Base-by-base conservation (phyloP, 1,140 invertebrate species). In the Hermatobates lingyangjiaoensis region DNA sequence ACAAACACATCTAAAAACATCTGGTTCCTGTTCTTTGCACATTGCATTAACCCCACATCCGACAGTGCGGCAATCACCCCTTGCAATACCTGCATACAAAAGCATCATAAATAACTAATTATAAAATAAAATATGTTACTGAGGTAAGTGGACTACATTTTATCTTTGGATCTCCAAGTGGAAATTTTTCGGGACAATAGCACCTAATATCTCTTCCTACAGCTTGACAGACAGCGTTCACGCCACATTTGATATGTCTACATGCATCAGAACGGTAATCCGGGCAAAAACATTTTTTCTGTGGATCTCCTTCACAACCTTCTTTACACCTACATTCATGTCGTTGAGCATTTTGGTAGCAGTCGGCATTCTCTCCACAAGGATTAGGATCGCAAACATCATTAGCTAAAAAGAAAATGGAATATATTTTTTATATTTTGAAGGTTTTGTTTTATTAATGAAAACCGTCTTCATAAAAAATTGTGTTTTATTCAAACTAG, bases 321-420 rank as follows among this genome's bases (percentile, higher is more conserved):
- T 77, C 68, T 45, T 74, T 67, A 60, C 88, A 93, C 15, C 74
- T 76, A 58, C 88, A 93, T 57, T 85, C 80, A 58, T 76, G 83
- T 48, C 71, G 74, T 7, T 76, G 77, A 1, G 68, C 39, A 23
- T 80, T 68, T 57, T 89, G 83, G 52, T 74, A 73, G 60, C 87
- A 92, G 56, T 79, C 76, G 1, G 85, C 78, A 62, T 88, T 87
- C n/a, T 75, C 69, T 12, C 87, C 87, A 57, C 87, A 92, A 0
- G 87, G 82, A 64, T 83, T 86, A 51, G 74, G 72, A 21, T 79
- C 64, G 62, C 85, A 87, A 54, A 77, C 80, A 40, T 79, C 74
- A 21, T 65, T 68, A 18, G 78, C n/a, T n/a, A n/a, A n/a, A n/a
- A n/a, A n/a, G n/a, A n/a, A n/a, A n/a, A n/a, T n/a, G n/a, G n/a